phyloP scores from a whole-genome alignment of 53 echinoderm and acorn worm species.

The Henricia sp. region DNA sequence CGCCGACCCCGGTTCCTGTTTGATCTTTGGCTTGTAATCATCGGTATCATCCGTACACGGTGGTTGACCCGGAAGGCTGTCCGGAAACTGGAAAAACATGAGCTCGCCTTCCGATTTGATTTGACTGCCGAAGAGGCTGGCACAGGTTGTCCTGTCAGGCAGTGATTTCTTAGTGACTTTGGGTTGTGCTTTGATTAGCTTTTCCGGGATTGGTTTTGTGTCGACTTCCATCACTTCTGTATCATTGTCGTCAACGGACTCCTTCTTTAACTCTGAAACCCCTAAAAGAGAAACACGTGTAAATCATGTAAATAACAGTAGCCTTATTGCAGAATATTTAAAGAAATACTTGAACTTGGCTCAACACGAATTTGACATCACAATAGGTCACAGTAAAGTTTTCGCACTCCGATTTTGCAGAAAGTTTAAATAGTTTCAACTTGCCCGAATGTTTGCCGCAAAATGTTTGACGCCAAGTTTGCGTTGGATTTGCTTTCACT shows the following conservation, averaged over 20 bases:
- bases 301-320: too few species aligned
- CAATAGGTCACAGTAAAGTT: too few species aligned
- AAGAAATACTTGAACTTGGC: too few species aligned
- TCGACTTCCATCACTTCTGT: conserved; percentile 58
- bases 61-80: conserved; percentile 89
- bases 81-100: conserved; percentile 95
- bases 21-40: conserved; percentile 47
- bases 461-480: too few species aligned
- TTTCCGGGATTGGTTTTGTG: conserved; percentile 43
- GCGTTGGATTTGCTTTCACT: too few species aligned
- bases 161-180: conserved; percentile 6
- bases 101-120: conserved; percentile 78
- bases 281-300: too few species aligned
- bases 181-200: not conserved
- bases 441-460: too few species aligned
- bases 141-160: conserved; percentile 50
- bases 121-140: conserved; percentile 61
- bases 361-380: too few species aligned
- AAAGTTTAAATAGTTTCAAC: too few species aligned
- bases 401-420: too few species aligned
- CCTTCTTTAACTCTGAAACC: conserved; percentile 32
- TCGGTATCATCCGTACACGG: conserved; percentile 71
- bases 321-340: too few species aligned
- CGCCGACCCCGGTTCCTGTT: conserved; percentile 36
- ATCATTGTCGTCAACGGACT: conserved; percentile 62